Evolutionary conservation across 2,888 invertebrate species (phyloP).

Genomic region (Pemphredon lugubris): DNA sequence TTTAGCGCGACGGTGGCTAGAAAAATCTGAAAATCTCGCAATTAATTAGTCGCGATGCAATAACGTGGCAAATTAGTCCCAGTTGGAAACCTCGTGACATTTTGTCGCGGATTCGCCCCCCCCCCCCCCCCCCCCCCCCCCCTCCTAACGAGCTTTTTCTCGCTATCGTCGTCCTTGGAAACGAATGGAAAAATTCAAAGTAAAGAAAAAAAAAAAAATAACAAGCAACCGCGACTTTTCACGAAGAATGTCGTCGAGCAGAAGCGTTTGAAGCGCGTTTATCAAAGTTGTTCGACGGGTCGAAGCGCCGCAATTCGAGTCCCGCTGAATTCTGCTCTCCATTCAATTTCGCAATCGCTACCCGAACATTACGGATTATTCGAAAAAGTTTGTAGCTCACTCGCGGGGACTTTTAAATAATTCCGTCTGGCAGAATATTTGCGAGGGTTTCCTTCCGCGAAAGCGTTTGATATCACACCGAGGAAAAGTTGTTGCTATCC

Average conservation of each 20-base stretch:
- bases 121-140: no score
- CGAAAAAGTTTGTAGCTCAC: not conserved
- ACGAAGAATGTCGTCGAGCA: slow-evolving; percentile 5
- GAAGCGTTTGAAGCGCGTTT: slow-evolving; percentile 10
- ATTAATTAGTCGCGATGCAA: slow-evolving; percentile 59
- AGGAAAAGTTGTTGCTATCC: not conserved
- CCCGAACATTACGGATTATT: not conserved
- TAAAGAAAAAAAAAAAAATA: not conserved
- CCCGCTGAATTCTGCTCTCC: not conserved
- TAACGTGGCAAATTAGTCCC: slow-evolving; percentile 49
- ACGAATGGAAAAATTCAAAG: not conserved
- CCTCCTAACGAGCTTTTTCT: slow-evolving; percentile 25
- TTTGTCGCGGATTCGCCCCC: no score
- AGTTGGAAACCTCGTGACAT: slow-evolving; percentile 29
- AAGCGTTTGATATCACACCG: not conserved
- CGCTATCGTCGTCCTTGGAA: not conserved
- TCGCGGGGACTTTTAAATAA: not conserved
- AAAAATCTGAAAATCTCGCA: slow-evolving; percentile 47
- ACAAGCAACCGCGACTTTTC: slow-evolving; percentile 23
- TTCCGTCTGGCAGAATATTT: not conserved
- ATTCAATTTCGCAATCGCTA: slow-evolving; percentile 1
- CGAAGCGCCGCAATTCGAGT: not conserved
- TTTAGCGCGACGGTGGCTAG: slow-evolving; percentile 2
- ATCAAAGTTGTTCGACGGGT: slow-evolving; percentile 38
- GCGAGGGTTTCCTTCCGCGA: not conserved